Base-by-base conservation (phyloP, 1,140 invertebrate genomes). In the Drosophila repleta region DNA sequence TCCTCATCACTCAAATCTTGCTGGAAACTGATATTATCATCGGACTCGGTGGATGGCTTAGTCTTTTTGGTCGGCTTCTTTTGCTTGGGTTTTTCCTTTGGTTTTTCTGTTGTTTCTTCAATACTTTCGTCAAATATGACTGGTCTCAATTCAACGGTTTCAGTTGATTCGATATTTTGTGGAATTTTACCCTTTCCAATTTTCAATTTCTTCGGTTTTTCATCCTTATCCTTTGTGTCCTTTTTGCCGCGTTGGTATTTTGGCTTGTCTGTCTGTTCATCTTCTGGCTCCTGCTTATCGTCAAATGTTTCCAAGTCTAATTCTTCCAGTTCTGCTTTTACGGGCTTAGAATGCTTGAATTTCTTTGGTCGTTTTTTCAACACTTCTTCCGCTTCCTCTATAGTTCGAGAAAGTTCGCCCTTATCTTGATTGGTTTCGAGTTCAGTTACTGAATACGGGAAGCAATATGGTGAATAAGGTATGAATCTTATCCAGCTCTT, bases 101-200 rank as follows among this genome's bases (percentile, higher is more conserved):
- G 46, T 76, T 75, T 65, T 88, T 92, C 70, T 70, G 65, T 17
- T 61, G 76, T 48, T 0, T 91, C 64, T 41, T 92, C 74, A 69
- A 93, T 90, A 6, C 83, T 39, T 6, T n/a, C 73, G 48, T 84
- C 70, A 46, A 70, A 20, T 24, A 87, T 89, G 15, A 92, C 37
- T n/a, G 90, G 88, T 45, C 80, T 95, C 2, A 95, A 74, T 35
- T 69, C 91, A 20, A 94, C 92, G 69, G 93, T 79, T 80, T 95
- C 94, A 68, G 93, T 52, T 1, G 37, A 20, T 11, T 89, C 74
- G 15, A 43, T 66, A 52, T 69, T 71, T 67, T 83, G 51, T 1
- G 87, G 88, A 57, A 90, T 53, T 37, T 82, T 82, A 10, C 90
- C 90, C 15, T 90, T 90, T 2, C 79, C 90, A 18, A 87, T 55